Percentiles rank a stretch among this genome's conserved stretches.
phyloP scores from a whole-genome alignment of 2,888 invertebrate genomes.

The Anthophora plumipes region DNA sequence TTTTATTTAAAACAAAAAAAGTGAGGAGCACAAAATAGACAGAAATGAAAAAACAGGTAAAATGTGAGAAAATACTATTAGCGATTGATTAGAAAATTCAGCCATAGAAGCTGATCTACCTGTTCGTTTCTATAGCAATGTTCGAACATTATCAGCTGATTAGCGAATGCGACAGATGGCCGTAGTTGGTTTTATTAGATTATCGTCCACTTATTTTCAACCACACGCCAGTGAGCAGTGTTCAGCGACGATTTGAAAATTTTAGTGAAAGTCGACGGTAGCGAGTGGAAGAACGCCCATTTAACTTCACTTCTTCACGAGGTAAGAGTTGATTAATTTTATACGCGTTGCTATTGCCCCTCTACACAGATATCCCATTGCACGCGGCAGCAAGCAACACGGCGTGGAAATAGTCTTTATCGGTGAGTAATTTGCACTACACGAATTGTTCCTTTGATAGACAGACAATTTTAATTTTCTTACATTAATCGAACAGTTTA shows the following conservation, averaged over 20 bases:
- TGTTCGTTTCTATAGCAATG: slow-evolving; percentile 78
- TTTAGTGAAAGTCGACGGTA: slow-evolving; percentile 1
- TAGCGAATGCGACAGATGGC: slow-evolving; percentile 80
- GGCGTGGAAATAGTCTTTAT: background rate
- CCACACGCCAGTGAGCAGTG: slow-evolving; percentile 25
- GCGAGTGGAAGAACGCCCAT: background rate
- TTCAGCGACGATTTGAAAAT: slow-evolving; percentile 19
- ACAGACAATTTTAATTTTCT: too few relatives aligned
- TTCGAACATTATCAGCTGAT: slow-evolving; percentile 80
- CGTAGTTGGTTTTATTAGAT: slow-evolving; percentile 78
- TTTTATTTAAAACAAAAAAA: too few relatives aligned
- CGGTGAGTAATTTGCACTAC: background rate
- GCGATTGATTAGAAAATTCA: background rate
- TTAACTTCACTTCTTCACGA: background rate
- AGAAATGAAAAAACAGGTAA: too few relatives aligned
- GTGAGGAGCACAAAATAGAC: too few relatives aligned
- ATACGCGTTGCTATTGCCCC: background rate
- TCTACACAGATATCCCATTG: background rate
- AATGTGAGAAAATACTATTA: background rate
- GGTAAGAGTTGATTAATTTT: slow-evolving; percentile 25
- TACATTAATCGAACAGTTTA: too few relatives aligned
- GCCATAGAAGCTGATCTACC: slow-evolving; percentile 25
- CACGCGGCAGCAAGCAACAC: background rate
- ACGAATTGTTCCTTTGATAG: too few relatives aligned
- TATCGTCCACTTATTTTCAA: slow-evolving; percentile 76